phyloP scores from a whole-genome alignment of 2,888 invertebrate species.

The Himalopsyche tibetana region DNA sequence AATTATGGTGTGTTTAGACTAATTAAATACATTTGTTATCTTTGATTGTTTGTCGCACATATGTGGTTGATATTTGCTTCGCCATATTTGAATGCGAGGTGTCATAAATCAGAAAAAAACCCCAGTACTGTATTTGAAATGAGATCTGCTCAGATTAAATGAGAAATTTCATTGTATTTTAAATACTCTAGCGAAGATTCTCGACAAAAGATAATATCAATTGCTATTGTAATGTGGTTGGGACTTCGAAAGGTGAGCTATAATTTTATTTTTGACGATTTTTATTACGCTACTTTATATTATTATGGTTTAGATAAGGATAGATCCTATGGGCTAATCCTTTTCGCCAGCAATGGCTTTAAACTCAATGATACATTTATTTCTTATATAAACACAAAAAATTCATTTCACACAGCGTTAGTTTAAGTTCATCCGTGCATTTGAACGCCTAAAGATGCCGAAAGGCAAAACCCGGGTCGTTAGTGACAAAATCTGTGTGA shows the following conservation, averaged over 20 bases:
- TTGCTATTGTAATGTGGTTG: not conserved
- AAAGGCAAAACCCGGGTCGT: constrained; percentile 10
- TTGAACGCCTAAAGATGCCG: constrained; percentile 16
- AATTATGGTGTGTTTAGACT: not conserved
- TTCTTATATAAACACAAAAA: too few relatives aligned
- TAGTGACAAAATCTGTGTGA: constrained; percentile 17
- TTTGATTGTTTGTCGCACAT: not conserved
- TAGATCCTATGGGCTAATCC: too few relatives aligned
- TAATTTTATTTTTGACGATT: not conserved
- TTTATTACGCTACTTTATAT: too few relatives aligned
- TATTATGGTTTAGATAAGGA: too few relatives aligned
- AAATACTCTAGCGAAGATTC: not conserved
- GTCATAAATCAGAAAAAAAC: not conserved
- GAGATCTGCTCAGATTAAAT: constrained; percentile 1
- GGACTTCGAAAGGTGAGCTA: not conserved
- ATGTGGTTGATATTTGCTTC: not conserved
- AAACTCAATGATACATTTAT: too few relatives aligned
- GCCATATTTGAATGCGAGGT: not conserved
- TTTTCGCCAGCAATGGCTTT: too few relatives aligned
- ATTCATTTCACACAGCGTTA: too few relatives aligned
- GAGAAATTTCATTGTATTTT: not conserved
- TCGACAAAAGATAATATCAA: constrained; percentile 21
- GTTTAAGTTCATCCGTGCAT: too few relatives aligned
- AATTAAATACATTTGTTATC: constrained; percentile 14
- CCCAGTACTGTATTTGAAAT: not conserved